Evolutionary conservation across 1,140 invertebrate genomes (phyloP).

Genomic region (Drosophila simulans): DNA sequence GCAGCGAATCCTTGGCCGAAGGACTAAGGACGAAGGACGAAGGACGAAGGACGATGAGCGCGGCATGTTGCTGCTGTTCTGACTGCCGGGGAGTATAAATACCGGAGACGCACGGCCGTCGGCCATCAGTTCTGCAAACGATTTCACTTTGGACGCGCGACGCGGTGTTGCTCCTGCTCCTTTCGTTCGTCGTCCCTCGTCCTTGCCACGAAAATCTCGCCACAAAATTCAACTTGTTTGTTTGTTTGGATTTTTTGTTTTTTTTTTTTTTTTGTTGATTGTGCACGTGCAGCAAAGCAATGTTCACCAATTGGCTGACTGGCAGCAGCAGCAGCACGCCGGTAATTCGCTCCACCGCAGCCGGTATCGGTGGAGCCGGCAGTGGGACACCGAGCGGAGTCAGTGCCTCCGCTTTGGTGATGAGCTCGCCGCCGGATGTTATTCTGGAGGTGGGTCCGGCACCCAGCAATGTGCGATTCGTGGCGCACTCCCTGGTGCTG

Average conservation of each 20-base stretch:
- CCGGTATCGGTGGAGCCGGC: conserved; percentile 13
- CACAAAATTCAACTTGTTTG: not conserved
- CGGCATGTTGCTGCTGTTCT: conserved; percentile 2
- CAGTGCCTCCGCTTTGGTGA: conserved; percentile 44
- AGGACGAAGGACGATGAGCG: not conserved
- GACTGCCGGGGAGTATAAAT: conserved; percentile 59
- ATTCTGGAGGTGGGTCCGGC: conserved; percentile 88
- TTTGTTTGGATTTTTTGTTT: not conserved
- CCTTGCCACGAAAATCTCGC: conserved; percentile 10
- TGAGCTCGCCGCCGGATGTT: conserved; percentile 87
- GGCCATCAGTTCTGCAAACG: conserved; percentile 72
- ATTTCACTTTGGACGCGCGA: conserved; percentile 64
- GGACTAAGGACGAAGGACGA: not conserved
- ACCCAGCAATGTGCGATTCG: conserved; percentile 87
- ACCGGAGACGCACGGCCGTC: conserved; percentile 59
- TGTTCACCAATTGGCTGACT: conserved; percentile 84
- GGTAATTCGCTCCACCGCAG: conserved; percentile 14
- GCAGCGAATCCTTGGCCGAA: conserved; percentile 1
- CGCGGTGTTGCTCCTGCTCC: not conserved
- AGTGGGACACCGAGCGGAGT: conserved; percentile 33
- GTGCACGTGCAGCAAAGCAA: conserved; percentile 42
- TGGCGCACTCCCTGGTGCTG: conserved; percentile 88
- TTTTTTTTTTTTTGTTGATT: conserved; percentile 20
- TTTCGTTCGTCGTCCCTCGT: not conserved
- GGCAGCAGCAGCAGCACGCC: conserved; percentile 56